Base-by-base conservation (phyloP, 2,888 invertebrate species). In the Agonopterix alstromeriana region DNA sequence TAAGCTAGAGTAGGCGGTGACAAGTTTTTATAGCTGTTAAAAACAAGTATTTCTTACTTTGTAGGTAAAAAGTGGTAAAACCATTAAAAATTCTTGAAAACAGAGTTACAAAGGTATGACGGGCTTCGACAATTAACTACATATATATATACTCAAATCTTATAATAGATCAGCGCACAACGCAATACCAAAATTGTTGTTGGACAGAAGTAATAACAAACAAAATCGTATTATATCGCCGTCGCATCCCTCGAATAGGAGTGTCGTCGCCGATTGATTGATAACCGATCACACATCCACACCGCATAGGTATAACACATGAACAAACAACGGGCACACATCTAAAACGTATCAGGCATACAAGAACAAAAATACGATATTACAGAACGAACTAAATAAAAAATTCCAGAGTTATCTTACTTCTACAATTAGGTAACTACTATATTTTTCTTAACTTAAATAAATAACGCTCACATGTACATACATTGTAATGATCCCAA, bases 291-390 rank as follows among this genome's bases (percentile, higher is more conserved):
- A 60, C 60, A 63, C 67, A 59, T 51, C 49, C 59, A 63, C 60
- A 56, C 62, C 68, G 65, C 65, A 66, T 65, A 66, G 64, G 62
- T 64, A 62, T 64, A 60, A 73, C 76, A 77, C 76, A 74, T 67
- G 65, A 72, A 83, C 80, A 78, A 81, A 80, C 79, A 77, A 75
- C 70, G 74, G 77, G 74, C 79, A 82, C 84, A 83, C 70, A 68
- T 85, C 85, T 81, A 78, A 82, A 83, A 80, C 83, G 80, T 27
- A 27, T 27, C 27, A 27, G 27, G 27, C 27, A 27, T 27, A 27
- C 27, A 27, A 27, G 17, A 17, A 17, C 17, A 17, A 3, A 27
- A 27, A 7, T 27, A 27, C 27, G 7, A 27, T 17, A 17, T 17
- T 27, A 27, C 27, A 27, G 27, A 27, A 27, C 27, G 5, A 7